phyloP scores from a whole-genome alignment of 2,113 vertebrate genomes.

The Tychaedon coryphoeus region DNA sequence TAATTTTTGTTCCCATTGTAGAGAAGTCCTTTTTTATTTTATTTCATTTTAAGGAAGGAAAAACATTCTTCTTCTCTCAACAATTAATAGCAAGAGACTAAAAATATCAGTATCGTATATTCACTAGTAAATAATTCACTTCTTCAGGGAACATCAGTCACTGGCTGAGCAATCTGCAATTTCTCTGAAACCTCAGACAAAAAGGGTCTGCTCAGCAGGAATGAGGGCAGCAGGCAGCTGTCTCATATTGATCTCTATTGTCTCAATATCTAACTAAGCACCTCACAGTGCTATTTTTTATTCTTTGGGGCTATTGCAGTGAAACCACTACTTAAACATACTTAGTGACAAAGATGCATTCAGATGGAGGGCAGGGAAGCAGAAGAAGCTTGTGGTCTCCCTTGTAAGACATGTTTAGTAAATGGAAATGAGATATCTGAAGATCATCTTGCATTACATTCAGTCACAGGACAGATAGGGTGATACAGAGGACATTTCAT shows the following conservation, averaged over 20 bases:
- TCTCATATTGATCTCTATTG: not conserved
- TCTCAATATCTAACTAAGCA: not conserved
- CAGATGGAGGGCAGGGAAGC: not conserved
- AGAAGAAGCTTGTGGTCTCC: not conserved
- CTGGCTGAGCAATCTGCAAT: not conserved
- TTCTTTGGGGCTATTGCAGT: not conserved
- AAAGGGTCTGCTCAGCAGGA: not conserved
- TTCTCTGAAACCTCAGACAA: not conserved
- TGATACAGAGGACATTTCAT: not conserved
- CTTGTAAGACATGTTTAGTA: not conserved
- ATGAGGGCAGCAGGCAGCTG: not conserved
- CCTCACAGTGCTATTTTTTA: not conserved
- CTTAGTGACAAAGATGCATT: not conserved
- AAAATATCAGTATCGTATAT: not conserved
- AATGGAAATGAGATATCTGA: not conserved
- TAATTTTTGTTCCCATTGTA: not conserved
- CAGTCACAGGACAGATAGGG: not conserved
- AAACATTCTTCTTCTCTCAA: not conserved
- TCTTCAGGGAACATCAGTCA: not conserved
- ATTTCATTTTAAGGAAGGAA: not conserved
- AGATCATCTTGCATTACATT: not conserved
- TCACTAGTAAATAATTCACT: slow-evolving; percentile 12
- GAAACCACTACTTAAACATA: not conserved
- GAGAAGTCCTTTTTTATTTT: too few species aligned
- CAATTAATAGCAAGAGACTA: not conserved